These are phyloP conservation scores for Pygathrix nemaeus DNA, from an alignment of 2,113 vertebrate species.

Conservation along the genomic window DNA sequence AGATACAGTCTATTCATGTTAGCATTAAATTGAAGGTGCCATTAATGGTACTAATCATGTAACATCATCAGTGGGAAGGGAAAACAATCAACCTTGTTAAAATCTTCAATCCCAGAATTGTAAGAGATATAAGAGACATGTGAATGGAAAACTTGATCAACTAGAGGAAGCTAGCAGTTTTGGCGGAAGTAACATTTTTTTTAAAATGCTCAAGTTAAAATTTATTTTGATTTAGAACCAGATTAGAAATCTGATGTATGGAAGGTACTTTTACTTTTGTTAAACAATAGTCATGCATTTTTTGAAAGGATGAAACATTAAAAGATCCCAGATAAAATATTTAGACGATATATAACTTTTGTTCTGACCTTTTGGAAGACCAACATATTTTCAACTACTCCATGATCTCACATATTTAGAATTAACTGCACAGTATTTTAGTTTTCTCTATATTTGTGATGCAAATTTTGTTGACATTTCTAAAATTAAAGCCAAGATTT, in stretches of 20 bases:
- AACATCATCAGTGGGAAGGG: not conserved
- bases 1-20: not conserved
- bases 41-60: not conserved
- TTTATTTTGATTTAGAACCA: not conserved
- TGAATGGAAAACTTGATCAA: not conserved
- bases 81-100: not conserved
- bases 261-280: not conserved
- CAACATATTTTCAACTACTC: not conserved
- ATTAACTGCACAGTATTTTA: not conserved
- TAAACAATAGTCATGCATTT: not conserved
- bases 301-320: not conserved
- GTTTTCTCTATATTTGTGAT: not conserved
- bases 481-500: not conserved
- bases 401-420: not conserved
- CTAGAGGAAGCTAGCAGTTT: not conserved
- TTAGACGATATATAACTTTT: not conserved
- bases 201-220: too few relatives aligned
- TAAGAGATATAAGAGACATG: not conserved
- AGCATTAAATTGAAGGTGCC: not conserved
- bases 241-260: not conserved
- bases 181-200: not conserved
- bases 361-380: not conserved
- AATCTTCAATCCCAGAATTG: not conserved
- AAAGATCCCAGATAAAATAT: not conserved
- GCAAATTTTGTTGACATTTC: not conserved